Percentiles rank a stretch among this genome's conserved stretches.
Evolutionary conservation across 2,888 invertebrate species (phyloP).

Genomic region (Campaea margaritaria): DNA sequence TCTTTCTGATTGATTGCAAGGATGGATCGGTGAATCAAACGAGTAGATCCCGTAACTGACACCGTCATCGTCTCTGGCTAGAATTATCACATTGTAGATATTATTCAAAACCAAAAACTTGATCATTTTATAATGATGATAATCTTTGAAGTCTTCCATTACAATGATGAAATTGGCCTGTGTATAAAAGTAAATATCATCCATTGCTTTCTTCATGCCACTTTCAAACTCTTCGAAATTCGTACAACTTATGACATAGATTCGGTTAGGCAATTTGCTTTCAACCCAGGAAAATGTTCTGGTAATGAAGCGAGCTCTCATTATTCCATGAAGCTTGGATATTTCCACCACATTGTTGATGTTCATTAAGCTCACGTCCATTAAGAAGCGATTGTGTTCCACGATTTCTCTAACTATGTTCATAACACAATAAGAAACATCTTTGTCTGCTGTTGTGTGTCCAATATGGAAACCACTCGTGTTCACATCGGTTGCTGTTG

Average conservation of each 20-base stretch:
- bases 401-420: constrained; percentile 39
- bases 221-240: constrained; percentile 44
- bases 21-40: constrained; percentile 29
- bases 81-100: constrained; percentile 39
- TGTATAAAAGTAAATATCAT: constrained; percentile 53
- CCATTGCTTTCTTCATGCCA: constrained; percentile 39
- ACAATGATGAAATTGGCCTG: constrained; percentile 52
- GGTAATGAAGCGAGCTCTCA: constrained; percentile 43
- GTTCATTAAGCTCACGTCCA: constrained; percentile 49
- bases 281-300: constrained; percentile 44
- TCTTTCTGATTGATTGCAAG: constrained; percentile 23
- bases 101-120: constrained; percentile 44
- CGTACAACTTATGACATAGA: constrained; percentile 48
- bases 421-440: constrained; percentile 40
- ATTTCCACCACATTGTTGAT: constrained; percentile 40
- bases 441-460: not conserved
- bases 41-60: constrained; percentile 29
- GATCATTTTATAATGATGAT: constrained; percentile 37
- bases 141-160: constrained; percentile 37
- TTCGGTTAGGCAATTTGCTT: constrained; percentile 33
- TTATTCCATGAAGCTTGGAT: constrained; percentile 41
- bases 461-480: not conserved
- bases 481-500: constrained; percentile 2
- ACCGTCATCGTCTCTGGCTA: constrained; percentile 20
- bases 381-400: constrained; percentile 15